Evolutionary conservation across 2,888 invertebrate genomes (phyloP), one percentile per base, ranked within the genome.

Genomic region (Patella caerulea): DNA sequence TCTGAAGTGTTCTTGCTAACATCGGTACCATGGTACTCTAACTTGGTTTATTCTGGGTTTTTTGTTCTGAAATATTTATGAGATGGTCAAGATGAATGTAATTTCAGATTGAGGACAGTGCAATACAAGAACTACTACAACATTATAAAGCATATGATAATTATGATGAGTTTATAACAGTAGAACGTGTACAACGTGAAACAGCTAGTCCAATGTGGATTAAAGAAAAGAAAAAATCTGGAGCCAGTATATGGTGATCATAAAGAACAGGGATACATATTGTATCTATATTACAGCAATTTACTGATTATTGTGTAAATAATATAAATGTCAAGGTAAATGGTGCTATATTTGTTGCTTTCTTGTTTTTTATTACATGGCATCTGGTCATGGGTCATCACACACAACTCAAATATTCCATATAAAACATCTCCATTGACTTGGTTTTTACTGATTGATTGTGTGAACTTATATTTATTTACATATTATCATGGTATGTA

Each of bases 41-140:
- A 73, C 45, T 9, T 45, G 0, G 45, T 45, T 45, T 34, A 5
- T 34, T 34, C 7, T 34, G 4, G 2, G 2, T 34, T 34, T 34
- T 2, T 34, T 34, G 34, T 3, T 34, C 2, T 34, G 34, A 34
- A 34, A 3, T 45, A 45, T 45, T 5, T 45, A 45, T 5, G 34
- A 45, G 34, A 45, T 45, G 5, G 45, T 72, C 29, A 17, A 14
- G 45, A 45, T 45, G 45, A 45, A 45, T 74, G 65, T 75, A 72
- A 17, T 86, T 93, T 59, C 92, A 96, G 95, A 93, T 96, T 84
- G 97, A 97, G 93, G 97, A 97, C 90, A 94, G 94, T 90, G 97
- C 97, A 0, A 96, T 97, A 84, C 94, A 95, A 80, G 96, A 96
- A 84, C 91, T 97, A 79, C 93, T 94, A 77, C 93, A 93, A 79